Evolutionary conservation across 1,140 invertebrate genomes (phyloP).

Genomic region (Cephus cinctus): DNA sequence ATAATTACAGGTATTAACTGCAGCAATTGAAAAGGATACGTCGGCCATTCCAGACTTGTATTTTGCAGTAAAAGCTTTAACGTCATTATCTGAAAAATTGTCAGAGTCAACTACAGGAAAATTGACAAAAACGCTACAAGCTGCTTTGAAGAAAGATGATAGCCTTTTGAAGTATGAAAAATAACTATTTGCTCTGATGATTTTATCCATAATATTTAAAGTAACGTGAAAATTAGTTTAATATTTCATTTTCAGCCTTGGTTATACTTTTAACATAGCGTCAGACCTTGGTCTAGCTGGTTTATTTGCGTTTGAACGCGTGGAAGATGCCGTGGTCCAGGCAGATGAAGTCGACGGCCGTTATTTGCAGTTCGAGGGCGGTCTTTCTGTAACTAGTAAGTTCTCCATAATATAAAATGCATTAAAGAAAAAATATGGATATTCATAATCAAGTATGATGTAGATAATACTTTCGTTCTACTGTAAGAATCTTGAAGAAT

Average conservation of each 20-base stretch:
- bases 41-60: conserved; percentile 53
- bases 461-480: conserved; percentile 34
- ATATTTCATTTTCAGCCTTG: conserved; percentile 62
- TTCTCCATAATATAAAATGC: too few relatives aligned
- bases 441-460: conserved; percentile 24
- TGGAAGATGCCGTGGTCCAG: conserved; percentile 89
- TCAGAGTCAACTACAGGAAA: conserved; percentile 57
- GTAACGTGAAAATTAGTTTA: too few relatives aligned
- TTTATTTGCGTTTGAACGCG: conserved; percentile 74
- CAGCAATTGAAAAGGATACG: conserved; percentile 52
- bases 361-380: conserved; percentile 91
- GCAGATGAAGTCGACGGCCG: conserved; percentile 92
- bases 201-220: too few relatives aligned
- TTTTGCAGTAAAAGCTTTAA: conserved; percentile 47
- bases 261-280: conserved; percentile 81
- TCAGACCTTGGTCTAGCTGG: conserved; percentile 62
- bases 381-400: conserved; percentile 63
- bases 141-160: conserved; percentile 75
- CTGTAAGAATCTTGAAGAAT: conserved; percentile 27
- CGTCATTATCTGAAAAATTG: conserved; percentile 45
- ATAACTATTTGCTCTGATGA: conserved; percentile 11
- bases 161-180: conserved; percentile 65
- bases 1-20: conserved; percentile 35
- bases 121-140: conserved; percentile 65
- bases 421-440: background rate